These are phyloP conservation scores for Drosophila sucinea DNA, from an alignment of 1,140 invertebrate species.

Conservation along the genomic window DNA sequence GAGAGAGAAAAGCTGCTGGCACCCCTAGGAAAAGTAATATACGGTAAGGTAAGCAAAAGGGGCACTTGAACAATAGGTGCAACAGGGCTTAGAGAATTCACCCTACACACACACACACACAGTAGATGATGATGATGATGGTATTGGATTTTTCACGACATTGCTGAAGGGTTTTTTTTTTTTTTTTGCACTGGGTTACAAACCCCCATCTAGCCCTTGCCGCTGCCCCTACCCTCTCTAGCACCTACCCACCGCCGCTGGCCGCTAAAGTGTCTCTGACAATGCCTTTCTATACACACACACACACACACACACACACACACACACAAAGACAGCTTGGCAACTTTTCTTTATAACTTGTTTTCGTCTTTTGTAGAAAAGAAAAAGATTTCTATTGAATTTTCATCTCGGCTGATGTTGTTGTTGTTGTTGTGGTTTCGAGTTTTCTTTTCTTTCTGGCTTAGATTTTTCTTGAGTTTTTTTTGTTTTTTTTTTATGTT, in stretches of 20 bases:
- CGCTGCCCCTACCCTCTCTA: not conserved
- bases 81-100: conserved; percentile 16
- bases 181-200: not conserved
- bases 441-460: conserved; percentile 44
- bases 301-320: too few species aligned
- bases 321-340: conserved; percentile 15
- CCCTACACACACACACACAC: not conserved
- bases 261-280: conserved; percentile 23
- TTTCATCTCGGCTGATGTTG: conserved; percentile 18
- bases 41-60: conserved; percentile 10
- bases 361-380: conserved; percentile 36
- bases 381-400: conserved; percentile 38
- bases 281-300: conserved; percentile 31
- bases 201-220: not conserved
- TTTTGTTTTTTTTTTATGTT: conserved; percentile 12
- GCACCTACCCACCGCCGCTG: not conserved
- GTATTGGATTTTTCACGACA: conserved; percentile 57
- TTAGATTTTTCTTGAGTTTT: conserved; percentile 14
- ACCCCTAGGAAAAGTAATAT: conserved; percentile 30
- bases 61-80: conserved; percentile 20
- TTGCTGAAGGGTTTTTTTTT: conserved; percentile 30
- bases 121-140: not conserved
- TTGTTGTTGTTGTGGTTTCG: conserved; percentile 63
- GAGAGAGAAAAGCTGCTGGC: conserved; percentile 44
- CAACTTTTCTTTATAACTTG: conserved; percentile 70